Base-by-base conservation (phyloP, 2,888 invertebrate genomes). In the Spatulosminthurus flaviceps region DNA sequence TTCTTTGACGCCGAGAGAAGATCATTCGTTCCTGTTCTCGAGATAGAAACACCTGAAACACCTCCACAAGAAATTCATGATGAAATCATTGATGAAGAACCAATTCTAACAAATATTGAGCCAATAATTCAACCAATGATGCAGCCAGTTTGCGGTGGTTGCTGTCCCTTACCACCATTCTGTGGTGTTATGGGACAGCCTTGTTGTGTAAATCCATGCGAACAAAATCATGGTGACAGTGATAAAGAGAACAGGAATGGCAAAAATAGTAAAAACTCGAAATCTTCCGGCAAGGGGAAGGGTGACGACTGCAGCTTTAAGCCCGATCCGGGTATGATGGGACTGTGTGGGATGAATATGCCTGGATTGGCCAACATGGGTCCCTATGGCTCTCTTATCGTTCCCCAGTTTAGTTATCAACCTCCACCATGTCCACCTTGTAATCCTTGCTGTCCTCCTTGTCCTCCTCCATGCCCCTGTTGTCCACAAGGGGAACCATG, bases 1-100 rank as follows among this genome's bases (percentile, higher is more conserved):
- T 82, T 81, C 43, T 83, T 77, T 71, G 82, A 83, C 43, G 80
- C 80, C 9, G 60, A 77, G 5, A 29, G 64, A 7, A 19, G 42
- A n/a, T 60, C 26, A 13, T 78, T 78, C 21, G 71, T 72, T 5
- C 61, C 71, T 0, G 78, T 78, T 9, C 41, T 70, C 1, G 78
- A 78, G 29, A 72, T 72, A 43, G 42, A 72, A 1, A 72, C 72
- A 16, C 42, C 64, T n/a, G 21, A 42, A 16, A 24, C 24, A 22
- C 61, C 51, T 24, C 22, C 13, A 9, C 78, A 70, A 16, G 78
- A 78, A 78, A 71, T 78, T 0, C 42, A 70, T 0, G 78, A 78
- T 71, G 78, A 78, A 64, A 78, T 78, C n/a, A 78, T 78, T 4
- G 78, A 78, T n/a, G 78, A 78, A 26, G 78, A 78, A 24, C 78